Evolutionary conservation across 2,113 vertebrate genomes (phyloP), one percentile per base, ranked within the genome.

Genomic region (Sinocyclocheilus anshuiensis): DNA sequence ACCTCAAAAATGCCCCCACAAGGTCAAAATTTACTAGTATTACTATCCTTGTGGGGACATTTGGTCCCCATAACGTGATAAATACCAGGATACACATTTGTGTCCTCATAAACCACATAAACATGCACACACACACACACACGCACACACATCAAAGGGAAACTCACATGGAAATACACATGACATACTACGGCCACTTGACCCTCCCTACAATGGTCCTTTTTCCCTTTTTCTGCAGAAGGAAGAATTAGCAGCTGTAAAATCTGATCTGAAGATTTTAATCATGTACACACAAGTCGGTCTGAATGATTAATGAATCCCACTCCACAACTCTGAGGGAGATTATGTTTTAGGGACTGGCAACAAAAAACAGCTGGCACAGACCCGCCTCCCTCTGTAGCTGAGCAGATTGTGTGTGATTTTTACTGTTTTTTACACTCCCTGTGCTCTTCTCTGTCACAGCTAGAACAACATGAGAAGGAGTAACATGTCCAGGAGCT

Each of bases 321-420:
- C 81, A 13, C 81, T 82, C 26, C 81, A 82, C 33, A 71, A 82
- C 48, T 82, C 42, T 71, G 11, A 77, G 80, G 45, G 48, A 45
- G 24, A 71, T 82, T 55, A 36, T 55, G 55, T 53, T 69, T 71
- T 77, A 36, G 45, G 26, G 11, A 53, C 45, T 55, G 81, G 81
- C 65, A 82, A 53, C 81, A 50, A 71, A 50, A 81, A 82, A 82
- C 81, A 82, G 45, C 81, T 82, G 81, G 63, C 81, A 82, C 42
- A 82, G 81, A 71, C 45, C 42, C 45, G 6, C 80, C 63, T 69
- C 45, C 42, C 80, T 53, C 45, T 71, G 45, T 53, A 71, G 80
- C 45, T 6, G 24, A 82, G 63, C 81, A 82, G 81, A 82, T 82
- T 82, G 81, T 67, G 42, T 69, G 55, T 1, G 2, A 69, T 69